Conservation (phyloP, 2,888 invertebrate genomes). For the Epistrophella euchroma region DNA sequence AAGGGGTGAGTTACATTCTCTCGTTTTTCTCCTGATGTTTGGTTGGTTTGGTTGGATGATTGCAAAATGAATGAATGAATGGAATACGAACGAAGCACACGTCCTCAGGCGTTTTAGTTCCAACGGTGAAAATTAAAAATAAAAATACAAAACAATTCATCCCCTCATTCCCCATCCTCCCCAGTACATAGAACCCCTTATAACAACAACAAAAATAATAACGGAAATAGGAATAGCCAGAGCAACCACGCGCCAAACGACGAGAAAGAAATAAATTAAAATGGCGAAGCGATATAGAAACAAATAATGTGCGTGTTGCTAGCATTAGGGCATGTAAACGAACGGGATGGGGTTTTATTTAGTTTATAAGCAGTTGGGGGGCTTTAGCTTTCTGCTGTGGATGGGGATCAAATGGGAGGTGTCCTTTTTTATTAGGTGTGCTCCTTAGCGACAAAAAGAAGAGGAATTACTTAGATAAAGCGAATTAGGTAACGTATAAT, state of each 20-base stretch:
- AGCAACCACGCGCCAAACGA: constrained; percentile 59
- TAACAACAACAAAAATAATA: constrained; percentile 33
- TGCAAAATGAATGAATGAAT: constrained; percentile 67
- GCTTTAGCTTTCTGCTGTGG: neutral
- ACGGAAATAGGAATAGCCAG: constrained; percentile 36
- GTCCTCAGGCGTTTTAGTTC: constrained; percentile 68
- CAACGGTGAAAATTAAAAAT: constrained; percentile 72
- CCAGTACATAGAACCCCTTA: neutral
- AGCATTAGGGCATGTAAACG: constrained; percentile 60
- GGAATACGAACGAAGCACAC: constrained; percentile 68
- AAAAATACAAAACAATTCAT: constrained; percentile 39
- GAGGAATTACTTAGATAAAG: constrained; percentile 6
- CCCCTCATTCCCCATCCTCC: neutral
- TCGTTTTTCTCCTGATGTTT: constrained; percentile 33
- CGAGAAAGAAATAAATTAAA: constrained; percentile 72
- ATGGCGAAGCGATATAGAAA: constrained; percentile 72
- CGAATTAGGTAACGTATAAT: constrained; percentile 4
- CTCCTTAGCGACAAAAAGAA: constrained; percentile 9
- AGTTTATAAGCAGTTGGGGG: neutral
- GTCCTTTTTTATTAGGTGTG: constrained; percentile 39
- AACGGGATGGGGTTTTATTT: constrained; percentile 22
- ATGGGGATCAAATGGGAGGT: constrained; percentile 45
- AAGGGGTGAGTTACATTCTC: constrained; percentile 71
- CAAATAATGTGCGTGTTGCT: constrained; percentile 75
- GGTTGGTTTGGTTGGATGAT: constrained; percentile 59